phyloP scores from a whole-genome alignment of 1,140 invertebrate genomes.

The Copidosoma floridanum region DNA sequence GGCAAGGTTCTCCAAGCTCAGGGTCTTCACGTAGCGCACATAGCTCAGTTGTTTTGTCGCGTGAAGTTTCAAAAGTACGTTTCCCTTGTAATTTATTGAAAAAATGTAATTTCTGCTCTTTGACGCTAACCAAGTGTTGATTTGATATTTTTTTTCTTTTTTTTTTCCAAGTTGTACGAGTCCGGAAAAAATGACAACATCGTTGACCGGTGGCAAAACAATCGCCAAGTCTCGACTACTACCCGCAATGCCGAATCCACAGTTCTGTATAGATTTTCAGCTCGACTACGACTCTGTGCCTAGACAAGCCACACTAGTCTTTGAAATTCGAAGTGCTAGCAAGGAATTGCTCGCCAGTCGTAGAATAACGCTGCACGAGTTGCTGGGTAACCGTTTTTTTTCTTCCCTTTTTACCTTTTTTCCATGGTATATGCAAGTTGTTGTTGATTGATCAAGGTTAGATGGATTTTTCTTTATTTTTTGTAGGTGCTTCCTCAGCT shows the following conservation, averaged over 20 bases:
- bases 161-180: constrained; percentile 35
- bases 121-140: background rate
- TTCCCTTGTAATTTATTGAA: constrained; percentile 1
- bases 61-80: constrained; percentile 48
- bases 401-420: background rate
- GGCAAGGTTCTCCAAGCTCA: constrained; percentile 53
- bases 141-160: constrained; percentile 2
- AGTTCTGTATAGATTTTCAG: constrained; percentile 49
- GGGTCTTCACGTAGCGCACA: constrained; percentile 49
- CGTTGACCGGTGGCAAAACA: constrained; percentile 44
- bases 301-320: constrained; percentile 45
- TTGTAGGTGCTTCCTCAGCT: constrained; percentile 40
- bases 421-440: no score
- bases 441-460: no score
- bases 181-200: constrained; percentile 41
- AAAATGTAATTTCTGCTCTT: constrained; percentile 5
- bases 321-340: constrained; percentile 51
- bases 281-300: constrained; percentile 46
- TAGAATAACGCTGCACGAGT: constrained; percentile 49
- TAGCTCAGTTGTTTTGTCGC: constrained; percentile 49
- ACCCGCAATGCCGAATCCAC: constrained; percentile 50
- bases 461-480: no score
- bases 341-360: constrained; percentile 52
- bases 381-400: constrained; percentile 41
- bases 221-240: constrained; percentile 50